A percentile compares a stretch with the other conserved stretches of the same genome.
phyloP scores from a whole-genome alignment of 2,888 invertebrate species.

The Dorcus parallelipipedus region DNA sequence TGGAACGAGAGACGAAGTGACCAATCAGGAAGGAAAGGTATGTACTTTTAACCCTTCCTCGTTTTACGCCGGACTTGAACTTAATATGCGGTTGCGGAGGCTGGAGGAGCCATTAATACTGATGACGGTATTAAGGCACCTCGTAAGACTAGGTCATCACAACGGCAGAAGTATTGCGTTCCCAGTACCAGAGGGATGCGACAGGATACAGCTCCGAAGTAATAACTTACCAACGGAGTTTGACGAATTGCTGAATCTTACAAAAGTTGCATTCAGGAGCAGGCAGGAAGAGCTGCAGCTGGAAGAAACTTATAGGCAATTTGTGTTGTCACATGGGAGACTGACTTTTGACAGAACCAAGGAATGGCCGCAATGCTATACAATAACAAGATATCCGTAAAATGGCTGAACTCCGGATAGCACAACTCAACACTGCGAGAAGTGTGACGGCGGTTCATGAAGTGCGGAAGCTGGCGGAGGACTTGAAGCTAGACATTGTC shows the following conservation, averaged over 20 bases:
- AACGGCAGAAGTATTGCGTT: constrained; percentile 2
- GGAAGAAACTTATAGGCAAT: background rate
- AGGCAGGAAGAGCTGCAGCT: constrained; percentile 1
- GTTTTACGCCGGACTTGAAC: too few species aligned
- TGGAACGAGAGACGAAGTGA: too few species aligned
- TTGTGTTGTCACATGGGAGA: constrained; percentile 7
- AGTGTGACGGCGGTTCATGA: too few species aligned
- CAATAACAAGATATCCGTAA: background rate
- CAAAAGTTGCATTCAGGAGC: background rate
- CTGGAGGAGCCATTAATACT: too few species aligned
- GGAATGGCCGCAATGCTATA: background rate
- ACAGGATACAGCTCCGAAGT: constrained; percentile 2
- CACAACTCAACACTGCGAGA: too few species aligned
- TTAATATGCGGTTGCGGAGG: too few species aligned
- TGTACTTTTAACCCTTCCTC: too few species aligned
- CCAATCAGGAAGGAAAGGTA: too few species aligned
- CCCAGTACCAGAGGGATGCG: constrained; percentile 2
- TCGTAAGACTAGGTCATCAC: background rate
- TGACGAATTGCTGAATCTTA: background rate
- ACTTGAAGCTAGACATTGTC: too few species aligned
- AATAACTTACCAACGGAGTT: background rate
- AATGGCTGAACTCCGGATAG: background rate
- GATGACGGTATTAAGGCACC: too few species aligned
- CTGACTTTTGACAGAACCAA: background rate
- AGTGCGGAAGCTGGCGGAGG: too few species aligned